These are phyloP conservation scores for Cottus gobio DNA, from an alignment of 2,113 vertebrate species.

Conservation along the genomic window DNA sequence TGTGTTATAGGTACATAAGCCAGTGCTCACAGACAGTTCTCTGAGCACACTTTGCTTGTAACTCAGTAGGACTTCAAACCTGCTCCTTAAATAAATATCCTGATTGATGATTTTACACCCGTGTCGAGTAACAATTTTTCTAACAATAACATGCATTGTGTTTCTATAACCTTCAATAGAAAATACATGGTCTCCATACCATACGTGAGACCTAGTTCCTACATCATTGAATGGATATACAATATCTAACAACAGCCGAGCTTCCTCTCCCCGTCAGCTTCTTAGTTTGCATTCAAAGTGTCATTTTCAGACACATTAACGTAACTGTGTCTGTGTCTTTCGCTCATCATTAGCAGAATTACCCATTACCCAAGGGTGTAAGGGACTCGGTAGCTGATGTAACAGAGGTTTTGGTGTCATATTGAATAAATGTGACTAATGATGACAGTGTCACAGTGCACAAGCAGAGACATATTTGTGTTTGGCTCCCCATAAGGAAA, in stretches of 20 bases:
- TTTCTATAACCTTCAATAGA: neutral
- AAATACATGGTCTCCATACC: neutral
- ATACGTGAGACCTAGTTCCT: neutral
- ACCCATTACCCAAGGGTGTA: conserved; percentile 66
- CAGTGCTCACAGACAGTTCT: too few relatives aligned
- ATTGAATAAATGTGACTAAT: conserved; percentile 70
- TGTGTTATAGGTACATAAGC: too few relatives aligned
- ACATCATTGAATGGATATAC: neutral
- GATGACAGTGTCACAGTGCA: conserved; percentile 60
- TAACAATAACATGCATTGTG: neutral
- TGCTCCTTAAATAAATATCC: too few relatives aligned
- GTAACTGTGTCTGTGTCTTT: conserved; percentile 41
- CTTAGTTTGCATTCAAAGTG: conserved; percentile 57
- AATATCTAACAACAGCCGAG: neutral
- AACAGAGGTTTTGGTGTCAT: conserved; percentile 64
- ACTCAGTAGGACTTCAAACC: too few relatives aligned
- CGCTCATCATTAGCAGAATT: conserved; percentile 73
- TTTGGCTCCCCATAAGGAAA: conserved; percentile 47
- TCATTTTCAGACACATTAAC: conserved; percentile 56
- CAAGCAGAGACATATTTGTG: conserved; percentile 48
- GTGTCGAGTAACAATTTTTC: too few relatives aligned
- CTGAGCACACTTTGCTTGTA: too few relatives aligned
- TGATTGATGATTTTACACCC: too few relatives aligned
- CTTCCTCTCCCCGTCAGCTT: conserved; percentile 2
- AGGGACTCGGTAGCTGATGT: conserved; percentile 46